Evolutionary conservation across 1,140 invertebrate genomes (phyloP), one percentile per base, ranked within the genome.

Genomic region (Papilio dardanus): DNA sequence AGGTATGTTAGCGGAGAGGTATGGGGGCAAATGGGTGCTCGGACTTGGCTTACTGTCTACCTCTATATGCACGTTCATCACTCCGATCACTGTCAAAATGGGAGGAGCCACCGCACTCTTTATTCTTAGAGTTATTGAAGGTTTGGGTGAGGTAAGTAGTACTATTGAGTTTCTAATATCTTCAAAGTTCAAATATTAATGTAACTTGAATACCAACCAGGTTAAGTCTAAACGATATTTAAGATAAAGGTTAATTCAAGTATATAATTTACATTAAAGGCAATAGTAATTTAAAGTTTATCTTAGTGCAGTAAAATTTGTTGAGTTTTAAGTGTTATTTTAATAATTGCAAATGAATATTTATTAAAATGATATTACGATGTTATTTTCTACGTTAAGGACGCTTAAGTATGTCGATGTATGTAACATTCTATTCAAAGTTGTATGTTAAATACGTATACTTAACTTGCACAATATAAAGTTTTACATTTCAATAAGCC

Each of bases 121-220:
- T 76, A 91, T 94, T 1, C 88, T 96, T 0, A 93, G 96, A 46
- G 93, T 96, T 0, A 82, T 96, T 21, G 96, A 96, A 94, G 96
- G 96, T 12, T 84, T 96, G 1, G 96, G 96, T 69, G 95, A 96
- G 83, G 95, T 92, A 78, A 82, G 81, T 80, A 10, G 10, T 37
- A 37, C 3, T 37, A 37, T 12, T 37, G 35, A 14, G 3, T 12
- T 37, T 35, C 1, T 35, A 35, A 7, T 35, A 35, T 35, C 33
- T 35, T 2, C 5, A 8, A 7, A 35, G 33, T 35, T 35, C 33
- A 3, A 35, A 35, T 35, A 75, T 67, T 76, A 31, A 46, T 65
- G 12, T 37, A 42, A 46, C 3, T 68, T 14, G 33, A n/a, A 14
- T 62, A 42, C 40, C 71, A 30, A 42, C 10, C 54, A 3, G n/a